phyloP scores from a whole-genome alignment of 1,140 invertebrate species.

The Scylla paramamosain region DNA sequence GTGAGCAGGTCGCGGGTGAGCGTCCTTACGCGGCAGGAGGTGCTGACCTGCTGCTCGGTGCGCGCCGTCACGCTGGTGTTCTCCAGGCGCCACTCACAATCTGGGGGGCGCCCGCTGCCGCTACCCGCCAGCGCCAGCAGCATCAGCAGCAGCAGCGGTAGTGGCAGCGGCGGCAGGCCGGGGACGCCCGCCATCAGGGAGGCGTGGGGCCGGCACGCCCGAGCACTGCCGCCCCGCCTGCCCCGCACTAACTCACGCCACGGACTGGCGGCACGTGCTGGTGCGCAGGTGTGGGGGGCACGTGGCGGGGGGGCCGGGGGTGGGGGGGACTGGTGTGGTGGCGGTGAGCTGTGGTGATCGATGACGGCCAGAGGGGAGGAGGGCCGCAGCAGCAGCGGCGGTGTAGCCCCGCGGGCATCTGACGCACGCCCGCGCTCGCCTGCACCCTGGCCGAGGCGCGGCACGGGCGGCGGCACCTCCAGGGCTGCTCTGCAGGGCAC shows the following conservation, averaged over 20 bases:
- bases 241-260: conserved; percentile 13
- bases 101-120: conserved; percentile 67
- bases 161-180: neutral
- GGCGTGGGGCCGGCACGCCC: neutral
- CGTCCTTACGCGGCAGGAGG: conserved; percentile 71
- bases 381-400: conserved; percentile 42
- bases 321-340: conserved; percentile 13
- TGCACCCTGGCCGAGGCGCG: neutral
- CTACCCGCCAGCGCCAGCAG: conserved; percentile 58
- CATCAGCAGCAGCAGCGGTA: conserved; percentile 47
- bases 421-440: conserved; percentile 29
- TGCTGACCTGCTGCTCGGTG: conserved; percentile 62
- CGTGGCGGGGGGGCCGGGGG: conserved; percentile 42
- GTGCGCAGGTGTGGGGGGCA: conserved; percentile 56
- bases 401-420: neutral
- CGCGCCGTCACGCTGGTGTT: conserved; percentile 72
- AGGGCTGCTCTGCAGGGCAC: neutral
- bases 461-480: neutral
- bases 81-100: conserved; percentile 69
- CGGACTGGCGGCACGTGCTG: conserved; percentile 56
- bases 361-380: conserved; percentile 24
- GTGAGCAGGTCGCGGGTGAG: conserved; percentile 67
- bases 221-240: neutral
- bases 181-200: neutral
- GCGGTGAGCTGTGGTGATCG: conserved; percentile 38